A percentile compares a stretch with the other conserved stretches of the same genome.
These are phyloP conservation scores for Odocoileus virginianus DNA, from an alignment of 2,113 vertebrate species.

Conservation along the genomic window DNA sequence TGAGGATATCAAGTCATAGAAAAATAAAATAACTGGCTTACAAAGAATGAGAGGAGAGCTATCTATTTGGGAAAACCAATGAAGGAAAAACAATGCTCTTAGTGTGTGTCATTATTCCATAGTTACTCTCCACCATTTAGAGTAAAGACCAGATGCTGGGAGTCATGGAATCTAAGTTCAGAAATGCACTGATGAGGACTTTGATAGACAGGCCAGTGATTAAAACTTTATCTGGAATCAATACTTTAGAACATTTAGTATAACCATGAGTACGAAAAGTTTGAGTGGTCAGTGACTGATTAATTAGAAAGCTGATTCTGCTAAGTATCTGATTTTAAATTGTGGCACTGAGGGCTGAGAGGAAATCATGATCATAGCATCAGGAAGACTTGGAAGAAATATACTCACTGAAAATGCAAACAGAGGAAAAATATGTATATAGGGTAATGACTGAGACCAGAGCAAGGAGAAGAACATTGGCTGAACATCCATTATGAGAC, in stretches of 20 bases:
- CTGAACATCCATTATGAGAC: neutral
- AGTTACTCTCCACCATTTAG: neutral
- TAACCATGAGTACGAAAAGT: neutral
- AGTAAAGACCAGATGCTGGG: neutral
- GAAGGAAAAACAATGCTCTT: neutral
- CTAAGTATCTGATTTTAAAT: neutral
- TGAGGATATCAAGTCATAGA: neutral
- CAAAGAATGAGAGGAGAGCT: neutral
- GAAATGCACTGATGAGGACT: neutral
- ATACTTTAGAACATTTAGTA: neutral
- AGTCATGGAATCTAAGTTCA: neutral
- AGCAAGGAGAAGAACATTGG: neutral
- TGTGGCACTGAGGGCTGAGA: neutral
- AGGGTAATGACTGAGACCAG: neutral
- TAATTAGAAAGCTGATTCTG: neutral
- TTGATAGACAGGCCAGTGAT: neutral
- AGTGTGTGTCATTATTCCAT: fast-evolving
- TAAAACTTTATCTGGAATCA: neutral
- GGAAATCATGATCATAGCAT: neutral
- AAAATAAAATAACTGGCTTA: neutral
- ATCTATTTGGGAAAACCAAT: neutral
- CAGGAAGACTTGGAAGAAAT: neutral
- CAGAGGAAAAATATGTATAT: neutral
- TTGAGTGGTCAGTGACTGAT: neutral
- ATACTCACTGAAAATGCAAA: neutral